These are phyloP conservation scores for Berghia stephanieae DNA, from an alignment of 1,140 invertebrate genomes.

Conservation along the genomic window DNA sequence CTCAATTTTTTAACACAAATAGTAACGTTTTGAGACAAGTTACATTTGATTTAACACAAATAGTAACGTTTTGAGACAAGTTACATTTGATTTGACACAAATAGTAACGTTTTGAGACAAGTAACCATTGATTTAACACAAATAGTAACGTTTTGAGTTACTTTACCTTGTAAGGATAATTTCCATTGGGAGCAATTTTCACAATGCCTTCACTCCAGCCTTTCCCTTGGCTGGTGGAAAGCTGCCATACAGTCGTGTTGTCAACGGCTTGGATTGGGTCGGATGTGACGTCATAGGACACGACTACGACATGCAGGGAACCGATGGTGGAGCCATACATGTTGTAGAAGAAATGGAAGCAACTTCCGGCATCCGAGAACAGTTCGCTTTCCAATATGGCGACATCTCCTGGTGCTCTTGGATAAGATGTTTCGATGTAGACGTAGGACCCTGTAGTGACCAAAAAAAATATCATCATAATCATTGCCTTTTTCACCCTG, in stretches of 20 bases:
- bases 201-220: too few species aligned
- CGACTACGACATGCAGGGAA: slow-evolving; percentile 33
- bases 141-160: too few species aligned
- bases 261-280: too few species aligned
- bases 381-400: slow-evolving; percentile 50
- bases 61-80: neutral
- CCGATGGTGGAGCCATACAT: slow-evolving; percentile 45
- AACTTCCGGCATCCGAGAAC: slow-evolving; percentile 33
- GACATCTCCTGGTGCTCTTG: slow-evolving; percentile 46
- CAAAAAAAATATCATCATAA: neutral
- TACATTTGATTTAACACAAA: neutral
- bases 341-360: slow-evolving; percentile 47
- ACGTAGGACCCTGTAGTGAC: slow-evolving; percentile 51
- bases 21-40: neutral
- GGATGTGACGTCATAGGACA: too few species aligned
- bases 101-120: too few species aligned
- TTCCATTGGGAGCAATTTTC: too few species aligned
- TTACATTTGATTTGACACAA: neutral
- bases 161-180: too few species aligned
- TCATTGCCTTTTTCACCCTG: too few species aligned
- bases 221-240: too few species aligned
- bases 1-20: neutral
- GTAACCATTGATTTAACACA: too few species aligned
- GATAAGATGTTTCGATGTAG: slow-evolving; percentile 46
- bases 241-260: too few species aligned